Base-by-base conservation (phyloP, 2,797 vertebrate species). In the Myotis pilosus region DNA sequence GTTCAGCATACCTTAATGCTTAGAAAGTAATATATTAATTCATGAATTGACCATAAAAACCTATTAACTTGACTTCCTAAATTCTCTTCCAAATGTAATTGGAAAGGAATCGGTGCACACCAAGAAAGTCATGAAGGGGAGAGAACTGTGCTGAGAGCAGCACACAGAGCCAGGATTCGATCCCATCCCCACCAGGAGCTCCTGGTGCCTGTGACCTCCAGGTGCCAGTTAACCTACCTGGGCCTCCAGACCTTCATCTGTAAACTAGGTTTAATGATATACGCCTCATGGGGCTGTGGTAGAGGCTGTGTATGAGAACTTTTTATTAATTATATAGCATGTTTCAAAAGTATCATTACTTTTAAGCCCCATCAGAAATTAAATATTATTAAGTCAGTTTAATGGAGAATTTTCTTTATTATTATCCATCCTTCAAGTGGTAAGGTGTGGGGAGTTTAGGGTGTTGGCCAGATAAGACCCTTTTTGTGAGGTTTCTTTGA, bases 311-410 rank as follows among this genome's bases (percentile, higher is more conserved):
- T 30, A n/a, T 57, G 23, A 47, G 69, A 84, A 94, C 15, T 16
- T 81, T 12, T 41, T 84, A 20, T 49, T 51, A 51, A 44, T 57
- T 85, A 8, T 22, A 62, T 92, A 82, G 44, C 4, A n/a, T 1
- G 71, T 94, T 95, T 93, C 9, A 91, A 94, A 90, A 82, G 19
- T 66, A 87, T 23, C 60, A 16, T 71, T 89, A 33, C 33, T 78
- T 71, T 84, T 69, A 8, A 82, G 41, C 83, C n/a, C 9, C 44
- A 57, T 41, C 36, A 38, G 47, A 79, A 96, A 79, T 68, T 78
- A 66, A 86, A 20, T 76, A 71, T 62, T 20, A 66, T 5, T 47
- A 78, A 41, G 41, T 87, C 55, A 76, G 16, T 64, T 80, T 64
- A 76, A 41, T 66, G n/a, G 28, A 71, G n/a, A 51, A 49, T 33